Evolutionary conservation across 37 sponge, comb jelly and placozoan genomes (phyloP), one percentile per base, ranked within the genome.

Genomic region (Sycon ciliatum): DNA sequence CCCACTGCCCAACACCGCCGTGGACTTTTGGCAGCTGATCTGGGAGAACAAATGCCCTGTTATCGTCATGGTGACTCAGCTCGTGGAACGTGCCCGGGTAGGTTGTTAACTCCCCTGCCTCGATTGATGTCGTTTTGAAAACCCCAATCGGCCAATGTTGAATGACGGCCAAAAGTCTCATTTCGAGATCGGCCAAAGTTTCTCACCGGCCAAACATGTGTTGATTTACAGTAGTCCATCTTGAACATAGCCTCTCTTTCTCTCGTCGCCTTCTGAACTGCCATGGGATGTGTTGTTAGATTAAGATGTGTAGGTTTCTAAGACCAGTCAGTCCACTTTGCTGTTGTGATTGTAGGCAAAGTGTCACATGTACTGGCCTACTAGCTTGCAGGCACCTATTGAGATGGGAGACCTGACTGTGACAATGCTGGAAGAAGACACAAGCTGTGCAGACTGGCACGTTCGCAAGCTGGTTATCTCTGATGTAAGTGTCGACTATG

Each of bases 1-100:
- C 0, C 92, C 92, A 24, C 77, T 86, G 23, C 87, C 92, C 11
- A 73, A 79, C 46, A 86, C 92, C 13, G 83, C 86, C 75, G 87
- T 78, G 23, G 93, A 87, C 74, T 92, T 92, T 73, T 92, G 93
- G 93, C 55, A 81, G 38, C 84, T 92, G 93, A 83, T 87, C 1
- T 92, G 88, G 86, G 88, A 92, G 69, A 88, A 92, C 69, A 81
- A 87, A 49, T 67, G 81, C 5, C 71, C 79, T 49, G 76, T 67
- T 66, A 86, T 91, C 16, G 92, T 91, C 49, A 91, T 91, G 93
- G 76, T 92, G 78, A 90, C 86, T 4, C 81, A 89, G 68, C 85
- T 89, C 4, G 82, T 81, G 56, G 89, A 89, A 63, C 77, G 80
- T 71, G 89, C 85, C 63, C 77, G 89, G 63, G 89, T 89, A 39